Evolutionary conservation across 2,113 vertebrate genomes (phyloP), one percentile per base, ranked within the genome.

Genomic region (Cinclus cinclus): DNA sequence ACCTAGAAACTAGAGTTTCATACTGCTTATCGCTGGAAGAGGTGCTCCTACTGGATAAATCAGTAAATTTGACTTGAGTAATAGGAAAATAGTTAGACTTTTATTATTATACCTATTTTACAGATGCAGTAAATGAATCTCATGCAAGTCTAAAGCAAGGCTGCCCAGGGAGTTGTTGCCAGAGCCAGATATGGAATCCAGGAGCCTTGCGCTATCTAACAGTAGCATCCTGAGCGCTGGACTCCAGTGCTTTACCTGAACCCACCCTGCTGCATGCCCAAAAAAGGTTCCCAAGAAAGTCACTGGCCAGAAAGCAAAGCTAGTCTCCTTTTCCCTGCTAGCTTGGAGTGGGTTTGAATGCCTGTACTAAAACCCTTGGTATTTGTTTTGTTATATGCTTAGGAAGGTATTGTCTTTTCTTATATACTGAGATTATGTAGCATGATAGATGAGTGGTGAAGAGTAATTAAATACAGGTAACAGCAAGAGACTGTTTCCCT

Each of bases 401-500:
- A 90, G 75, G 53, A 35, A 49, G 9, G 17, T 86, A 83, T 21
- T 55, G n/a, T 81, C 19, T 83, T 94, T 65, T 87, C 50, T 67
- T 58, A 7, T 35, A 16, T 73, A 30, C 47, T 62, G 64, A 80
- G 56, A 46, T 69, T 82, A 35, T 46, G 33, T 70, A 63, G 56
- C n/a, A 15, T 69, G 35, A 28, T 59, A 58, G 30, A 46, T 90
- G 39, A 82, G 33, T 69, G 55, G 17, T 42, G 55, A 86, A 55
- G 56, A 87, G 46, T 90, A 92, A 94, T 86, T 93, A 95, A 96
- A 93, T 69, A 35, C 56, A 88, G 44, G 41, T 82, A 64, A 42
- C 16, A 86, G 37, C n/a, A 31, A 76, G 71, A 74, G 28, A 50
- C 15, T 16, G 2, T 82, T 52, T 73, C 20, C 23, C 46, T 71